Evolutionary conservation across 2,888 invertebrate genomes (phyloP).

Genomic region (Clivina fossor): DNA sequence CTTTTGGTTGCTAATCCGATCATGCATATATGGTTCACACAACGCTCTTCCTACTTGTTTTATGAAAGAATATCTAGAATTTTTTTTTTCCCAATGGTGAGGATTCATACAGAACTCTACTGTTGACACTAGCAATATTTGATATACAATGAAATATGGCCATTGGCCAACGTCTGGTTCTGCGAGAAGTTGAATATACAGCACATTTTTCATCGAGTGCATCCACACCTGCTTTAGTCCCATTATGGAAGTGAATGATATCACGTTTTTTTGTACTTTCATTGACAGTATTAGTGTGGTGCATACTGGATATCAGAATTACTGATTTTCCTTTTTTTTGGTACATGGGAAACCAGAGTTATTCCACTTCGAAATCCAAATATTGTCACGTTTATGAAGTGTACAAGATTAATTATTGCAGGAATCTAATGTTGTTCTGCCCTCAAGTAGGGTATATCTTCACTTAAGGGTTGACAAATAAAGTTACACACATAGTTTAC

Average conservation of each 20-base stretch:
- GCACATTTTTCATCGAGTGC: background rate
- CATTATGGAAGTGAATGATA: constrained; percentile 1
- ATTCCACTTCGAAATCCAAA: constrained; percentile 2
- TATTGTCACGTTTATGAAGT: too few species aligned
- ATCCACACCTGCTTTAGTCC: constrained; percentile 4
- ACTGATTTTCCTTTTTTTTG: constrained; percentile 5
- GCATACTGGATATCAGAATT: constrained; percentile 5
- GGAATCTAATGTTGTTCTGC: too few species aligned
- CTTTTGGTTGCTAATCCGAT: too few species aligned
- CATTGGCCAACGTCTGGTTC: constrained; percentile 3
- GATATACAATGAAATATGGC: background rate
- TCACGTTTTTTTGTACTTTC: constrained; percentile 1
- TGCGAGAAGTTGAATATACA: background rate
- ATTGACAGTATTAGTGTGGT: constrained; percentile 1
- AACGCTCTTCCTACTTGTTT: too few species aligned
- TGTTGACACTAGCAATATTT: constrained; percentile 5
- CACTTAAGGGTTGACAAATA: too few species aligned
- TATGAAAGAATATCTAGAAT: too few species aligned
- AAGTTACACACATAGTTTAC: too few species aligned
- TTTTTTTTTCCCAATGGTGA: too few species aligned
- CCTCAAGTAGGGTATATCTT: too few species aligned
- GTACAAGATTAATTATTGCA: too few species aligned
- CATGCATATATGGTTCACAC: too few species aligned
- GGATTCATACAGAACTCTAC: background rate
- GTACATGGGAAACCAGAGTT: constrained; percentile 3